A percentile compares a stretch with the other conserved stretches of the same genome.
Evolutionary conservation across 2,113 vertebrate genomes (phyloP).

Genomic region (Brachypteracias leptosomus): DNA sequence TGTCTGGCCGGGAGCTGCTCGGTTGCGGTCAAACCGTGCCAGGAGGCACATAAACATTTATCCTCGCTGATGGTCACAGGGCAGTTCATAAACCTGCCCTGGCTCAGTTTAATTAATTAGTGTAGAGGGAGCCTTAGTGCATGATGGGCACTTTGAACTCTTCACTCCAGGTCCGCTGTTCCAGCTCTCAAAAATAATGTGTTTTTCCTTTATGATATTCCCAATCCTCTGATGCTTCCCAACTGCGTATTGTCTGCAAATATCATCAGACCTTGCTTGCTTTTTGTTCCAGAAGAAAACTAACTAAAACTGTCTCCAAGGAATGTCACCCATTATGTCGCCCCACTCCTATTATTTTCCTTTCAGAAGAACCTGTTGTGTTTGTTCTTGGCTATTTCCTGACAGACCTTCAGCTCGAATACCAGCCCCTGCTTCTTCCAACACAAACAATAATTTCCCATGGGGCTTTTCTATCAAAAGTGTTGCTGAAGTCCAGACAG

Average conservation of each 20-base stretch:
- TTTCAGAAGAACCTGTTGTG: slow-evolving; percentile 54
- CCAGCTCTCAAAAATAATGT: fast-evolving
- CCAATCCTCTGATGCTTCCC: neutral
- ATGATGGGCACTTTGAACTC: slow-evolving; percentile 15
- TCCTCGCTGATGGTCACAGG: neutral
- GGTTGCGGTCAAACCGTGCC: neutral
- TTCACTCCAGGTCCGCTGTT: neutral
- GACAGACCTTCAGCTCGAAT: slow-evolving; percentile 7
- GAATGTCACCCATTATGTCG: slow-evolving; percentile 24
- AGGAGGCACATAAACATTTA: slow-evolving; percentile 50
- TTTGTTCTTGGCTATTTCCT: slow-evolving; percentile 52
- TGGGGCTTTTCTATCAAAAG: slow-evolving; percentile 54
- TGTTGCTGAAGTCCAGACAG: slow-evolving; percentile 61
- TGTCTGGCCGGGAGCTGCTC: neutral
- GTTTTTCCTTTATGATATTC: neutral
- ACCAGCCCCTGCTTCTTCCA: slow-evolving; percentile 18
- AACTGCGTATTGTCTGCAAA: slow-evolving; percentile 6
- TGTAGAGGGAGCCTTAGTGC: neutral
- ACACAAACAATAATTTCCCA: slow-evolving; percentile 62
- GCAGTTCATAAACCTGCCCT: slow-evolving; percentile 38
- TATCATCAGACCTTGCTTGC: neutral
- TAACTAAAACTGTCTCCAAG: slow-evolving; percentile 15
- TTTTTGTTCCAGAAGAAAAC: slow-evolving; percentile 23
- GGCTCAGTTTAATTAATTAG: slow-evolving; percentile 27
- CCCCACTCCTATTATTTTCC: neutral